Evolutionary conservation across 2,888 invertebrate genomes (phyloP), one percentile per base, ranked within the genome.

Genomic region (Synergus itoensis): DNA sequence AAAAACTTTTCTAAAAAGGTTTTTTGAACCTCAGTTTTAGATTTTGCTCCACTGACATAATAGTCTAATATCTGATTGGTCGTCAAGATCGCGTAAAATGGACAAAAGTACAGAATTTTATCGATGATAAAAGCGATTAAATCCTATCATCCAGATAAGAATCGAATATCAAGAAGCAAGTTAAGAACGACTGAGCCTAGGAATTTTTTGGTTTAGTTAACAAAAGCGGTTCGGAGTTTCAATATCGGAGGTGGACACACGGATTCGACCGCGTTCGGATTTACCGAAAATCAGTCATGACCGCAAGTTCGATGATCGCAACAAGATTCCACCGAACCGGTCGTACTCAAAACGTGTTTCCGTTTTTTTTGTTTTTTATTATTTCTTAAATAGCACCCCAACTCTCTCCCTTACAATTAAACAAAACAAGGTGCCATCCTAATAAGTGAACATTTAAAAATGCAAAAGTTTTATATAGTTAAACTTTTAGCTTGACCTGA

Each of bases 151-250:
- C 28, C 16, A 28, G 73, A 73, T 73, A 73, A 53, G 9, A 53
- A 73, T 28, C 48, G 16, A 45, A 48, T 8, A 53, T 28, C 45
- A 45, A 48, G 69, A 36, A 65, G 41, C 69, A 53, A 73, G 45
- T 73, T 73, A 7, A 14, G 16, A 73, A 45, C 16, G 5, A n/a
- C 21, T 3, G 16, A 69, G 18, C n/a, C 36, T 53, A 53, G n/a
- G 36, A 40, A 73, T 73, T 73, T 73, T 53, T 73, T n/a, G 48
- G 9, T 73, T 73, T 53, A 73, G 73, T 73, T 36, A n/a, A 53
- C 36, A 73, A 73, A 48, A 14, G 48, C 45, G n/a, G 36, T 53
- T 73, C 73, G 53, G 48, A 73, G 16, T 73, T 73, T 36, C 28
- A 36, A 53, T 73, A 73, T 53, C 73, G 48, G n/a, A 73, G 36